Evolutionary conservation across 2,113 vertebrate species (phyloP).

Genomic region (Bos indicus): DNA sequence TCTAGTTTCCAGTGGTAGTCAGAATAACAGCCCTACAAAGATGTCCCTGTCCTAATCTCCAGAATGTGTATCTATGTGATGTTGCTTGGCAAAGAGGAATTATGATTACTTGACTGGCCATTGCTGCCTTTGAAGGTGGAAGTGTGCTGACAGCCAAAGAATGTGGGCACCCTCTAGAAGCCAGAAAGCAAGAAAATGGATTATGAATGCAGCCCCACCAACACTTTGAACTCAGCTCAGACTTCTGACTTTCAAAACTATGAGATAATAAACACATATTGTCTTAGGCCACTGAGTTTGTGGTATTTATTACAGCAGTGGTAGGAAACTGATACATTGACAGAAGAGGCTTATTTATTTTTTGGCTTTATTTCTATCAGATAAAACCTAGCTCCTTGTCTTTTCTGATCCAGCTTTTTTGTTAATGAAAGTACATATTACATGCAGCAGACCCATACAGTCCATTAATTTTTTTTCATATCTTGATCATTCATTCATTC

Average conservation of each 20-base stretch:
- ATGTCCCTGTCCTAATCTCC: background rate
- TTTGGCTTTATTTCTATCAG: background rate
- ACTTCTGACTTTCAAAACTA: background rate
- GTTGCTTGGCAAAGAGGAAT: background rate
- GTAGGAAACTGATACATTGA: background rate
- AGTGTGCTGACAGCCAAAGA: accelerated
- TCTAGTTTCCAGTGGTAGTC: background rate
- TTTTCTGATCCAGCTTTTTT: background rate
- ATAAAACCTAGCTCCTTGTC: background rate
- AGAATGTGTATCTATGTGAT: background rate
- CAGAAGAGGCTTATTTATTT: background rate
- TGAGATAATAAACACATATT: background rate
- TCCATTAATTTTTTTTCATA: background rate
- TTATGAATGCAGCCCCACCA: background rate
- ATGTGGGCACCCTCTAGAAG: background rate
- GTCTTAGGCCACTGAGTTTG: background rate
- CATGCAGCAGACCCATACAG: accelerated
- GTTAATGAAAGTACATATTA: background rate
- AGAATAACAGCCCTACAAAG: background rate
- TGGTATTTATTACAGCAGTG: background rate
- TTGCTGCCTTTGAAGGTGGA: background rate
- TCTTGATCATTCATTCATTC: background rate
- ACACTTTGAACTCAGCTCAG: background rate
- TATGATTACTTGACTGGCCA: background rate
- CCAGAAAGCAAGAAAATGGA: background rate